Evolutionary conservation across 2,113 vertebrate species (phyloP), one percentile per base, ranked within the genome.

Genomic region (Sardina pilchardus): DNA sequence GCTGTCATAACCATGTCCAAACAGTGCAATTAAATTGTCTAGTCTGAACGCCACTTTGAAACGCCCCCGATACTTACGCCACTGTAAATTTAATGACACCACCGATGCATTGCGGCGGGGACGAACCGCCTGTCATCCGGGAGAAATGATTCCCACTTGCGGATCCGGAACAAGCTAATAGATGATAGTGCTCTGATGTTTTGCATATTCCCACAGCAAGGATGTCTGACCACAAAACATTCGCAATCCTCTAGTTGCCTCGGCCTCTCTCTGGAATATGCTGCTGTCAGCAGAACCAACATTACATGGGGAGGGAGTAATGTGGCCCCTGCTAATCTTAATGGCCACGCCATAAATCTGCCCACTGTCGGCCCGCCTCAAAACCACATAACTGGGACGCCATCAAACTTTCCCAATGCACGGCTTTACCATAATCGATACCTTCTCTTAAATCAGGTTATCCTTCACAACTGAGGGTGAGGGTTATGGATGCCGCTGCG

Each of bases 371-470:
- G 87, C 78, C 85, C 86, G 45, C 86, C 83, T 86, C 83, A 6
- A 81, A 75, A 90, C 42, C 67, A 81, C 83, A 85, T 89, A 85
- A 88, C 42, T 87, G 71, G 36, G 87, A 90, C 67, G 75, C 9
- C 71, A 43, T 84, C 59, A 87, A 84, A 84, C 82, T 85, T 91
- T 89, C 85, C 50, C 42, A 85, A 88, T 21, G 87, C 85, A 84
- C 88, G 85, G 67, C 84, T 91, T 91, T 89, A 90, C 88, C 91
- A 92, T 88, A 92, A 92, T 93, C 91, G 88, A 93, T 92, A 92
- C 4, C 26, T 78, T 5, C 71, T 34, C 71, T 34, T 78, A 78
- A 78, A 78, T 78, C 71, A 36, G 34, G 26, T 34, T 17, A 78
- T 78, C 71, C 12, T 17, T 78, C 63, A 71, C 63, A 71, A n/a